phyloP scores from a whole-genome alignment of 2,888 invertebrate species.

The Mechanitis messenoides region DNA sequence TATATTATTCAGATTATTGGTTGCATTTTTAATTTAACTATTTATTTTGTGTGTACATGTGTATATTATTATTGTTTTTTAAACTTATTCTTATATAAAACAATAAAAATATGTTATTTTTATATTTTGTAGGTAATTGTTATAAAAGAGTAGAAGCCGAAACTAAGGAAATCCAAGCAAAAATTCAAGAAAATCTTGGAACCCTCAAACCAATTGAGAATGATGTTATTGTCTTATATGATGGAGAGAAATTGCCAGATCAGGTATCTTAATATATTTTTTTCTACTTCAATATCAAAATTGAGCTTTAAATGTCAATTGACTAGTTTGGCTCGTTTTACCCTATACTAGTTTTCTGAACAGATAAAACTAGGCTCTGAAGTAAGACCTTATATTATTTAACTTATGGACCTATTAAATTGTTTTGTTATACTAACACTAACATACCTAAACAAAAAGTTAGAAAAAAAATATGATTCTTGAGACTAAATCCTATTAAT shows the following conservation, averaged over 20 bases:
- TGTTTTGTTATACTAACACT: no score
- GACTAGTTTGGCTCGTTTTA: neutral
- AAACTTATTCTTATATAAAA: neutral
- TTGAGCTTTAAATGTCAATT: no score
- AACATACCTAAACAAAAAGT: no score
- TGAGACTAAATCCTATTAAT: no score
- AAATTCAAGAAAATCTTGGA: conserved; percentile 82
- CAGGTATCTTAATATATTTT: conserved; percentile 42
- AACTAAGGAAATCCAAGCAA: conserved; percentile 86
- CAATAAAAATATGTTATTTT: neutral
- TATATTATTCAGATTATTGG: no score
- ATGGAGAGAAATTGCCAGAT: conserved; percentile 83
- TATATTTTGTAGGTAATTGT: conserved; percentile 82
- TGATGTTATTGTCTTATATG: conserved; percentile 90
- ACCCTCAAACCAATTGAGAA: conserved; percentile 83
- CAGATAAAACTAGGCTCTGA: no score
- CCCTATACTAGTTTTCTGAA: no score
- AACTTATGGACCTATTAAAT: no score
- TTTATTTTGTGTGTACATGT: neutral
- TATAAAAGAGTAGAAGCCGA: conserved; percentile 89
- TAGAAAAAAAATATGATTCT: no score
- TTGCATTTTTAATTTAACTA: no score
- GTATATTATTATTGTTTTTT: neutral
- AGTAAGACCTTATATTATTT: no score
- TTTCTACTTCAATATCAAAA: neutral